Percentiles rank a stretch among this genome's conserved stretches.
phyloP scores from a whole-genome alignment of 1,140 invertebrate genomes.

The Hesperophylax magnus region DNA sequence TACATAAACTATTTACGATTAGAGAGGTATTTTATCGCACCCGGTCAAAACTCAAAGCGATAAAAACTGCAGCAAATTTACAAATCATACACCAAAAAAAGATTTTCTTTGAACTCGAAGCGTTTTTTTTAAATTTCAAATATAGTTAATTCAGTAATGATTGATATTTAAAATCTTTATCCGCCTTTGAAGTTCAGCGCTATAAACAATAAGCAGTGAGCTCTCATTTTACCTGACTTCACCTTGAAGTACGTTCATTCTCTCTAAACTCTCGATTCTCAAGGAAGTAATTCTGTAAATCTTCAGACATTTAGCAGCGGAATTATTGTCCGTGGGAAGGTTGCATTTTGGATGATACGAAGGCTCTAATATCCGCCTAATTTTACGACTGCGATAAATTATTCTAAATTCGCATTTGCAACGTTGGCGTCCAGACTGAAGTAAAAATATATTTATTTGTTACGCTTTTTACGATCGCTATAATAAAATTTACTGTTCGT shows the following conservation, averaged over 20 bases:
- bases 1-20: too few species aligned
- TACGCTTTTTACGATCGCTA: background rate
- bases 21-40: too few species aligned
- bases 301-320: constrained; percentile 11
- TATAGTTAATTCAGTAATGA: too few species aligned
- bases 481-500: background rate
- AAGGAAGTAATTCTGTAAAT: constrained; percentile 30
- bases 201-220: background rate
- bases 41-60: too few species aligned
- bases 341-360: constrained; percentile 13
- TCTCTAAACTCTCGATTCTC: constrained; percentile 9
- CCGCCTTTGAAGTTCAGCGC: background rate
- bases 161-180: too few species aligned
- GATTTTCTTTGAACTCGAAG: too few species aligned
- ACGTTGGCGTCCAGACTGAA: constrained; percentile 10
- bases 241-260: constrained; percentile 19
- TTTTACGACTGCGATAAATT: constrained; percentile 29
- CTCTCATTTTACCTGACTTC: background rate
- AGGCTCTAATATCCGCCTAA: constrained; percentile 30
- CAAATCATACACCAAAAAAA: too few species aligned
- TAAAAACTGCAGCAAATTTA: too few species aligned
- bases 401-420: background rate
- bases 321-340: constrained; percentile 30
- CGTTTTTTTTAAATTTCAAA: too few species aligned
- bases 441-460: constrained; percentile 1